A percentile compares a stretch with the other conserved stretches of the same genome.
phyloP scores from a whole-genome alignment of 2,113 vertebrate species.

The Oncorhynchus nerka region DNA sequence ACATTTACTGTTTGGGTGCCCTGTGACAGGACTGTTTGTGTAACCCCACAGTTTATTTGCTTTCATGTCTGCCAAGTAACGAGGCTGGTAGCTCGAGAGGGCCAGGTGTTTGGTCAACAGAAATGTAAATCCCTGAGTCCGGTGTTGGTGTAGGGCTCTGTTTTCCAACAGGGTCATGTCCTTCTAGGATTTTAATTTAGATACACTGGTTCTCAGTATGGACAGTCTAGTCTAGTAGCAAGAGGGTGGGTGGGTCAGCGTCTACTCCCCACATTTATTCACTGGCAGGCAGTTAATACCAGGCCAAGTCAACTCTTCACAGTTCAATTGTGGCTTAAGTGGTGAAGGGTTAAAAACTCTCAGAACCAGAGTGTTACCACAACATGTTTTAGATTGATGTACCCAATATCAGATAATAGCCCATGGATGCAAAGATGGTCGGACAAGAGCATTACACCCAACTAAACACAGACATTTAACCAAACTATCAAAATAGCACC shows the following conservation, averaged over 20 bases:
- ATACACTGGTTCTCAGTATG: conserved; percentile 60
- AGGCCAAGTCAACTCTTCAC: background rate
- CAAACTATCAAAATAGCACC: background rate
- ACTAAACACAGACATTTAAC: background rate
- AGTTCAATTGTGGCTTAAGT: background rate
- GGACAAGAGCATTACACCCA: background rate
- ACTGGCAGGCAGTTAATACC: background rate
- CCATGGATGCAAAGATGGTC: background rate
- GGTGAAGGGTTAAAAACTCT: background rate
- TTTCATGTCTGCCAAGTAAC: conserved; percentile 53
- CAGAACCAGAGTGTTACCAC: background rate
- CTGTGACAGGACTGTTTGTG: conserved; percentile 54
- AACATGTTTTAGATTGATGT: background rate
- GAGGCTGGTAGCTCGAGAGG: conserved; percentile 53
- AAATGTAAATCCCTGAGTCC: conserved; percentile 59
- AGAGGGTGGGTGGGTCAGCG: conserved; percentile 17
- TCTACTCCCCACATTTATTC: background rate
- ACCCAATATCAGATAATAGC: too few relatives aligned
- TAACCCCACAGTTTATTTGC: conserved; percentile 67
- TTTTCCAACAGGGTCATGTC: conserved; percentile 71
- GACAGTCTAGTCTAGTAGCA: conserved; percentile 27
- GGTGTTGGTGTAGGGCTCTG: conserved; percentile 43
- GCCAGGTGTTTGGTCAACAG: conserved; percentile 30
- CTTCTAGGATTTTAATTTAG: conserved; percentile 66
- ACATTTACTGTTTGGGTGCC: conserved; percentile 52